Evolutionary conservation across 2,888 invertebrate genomes (phyloP), one percentile per base, ranked within the genome.

Genomic region (Lasius fuliginosus): DNA sequence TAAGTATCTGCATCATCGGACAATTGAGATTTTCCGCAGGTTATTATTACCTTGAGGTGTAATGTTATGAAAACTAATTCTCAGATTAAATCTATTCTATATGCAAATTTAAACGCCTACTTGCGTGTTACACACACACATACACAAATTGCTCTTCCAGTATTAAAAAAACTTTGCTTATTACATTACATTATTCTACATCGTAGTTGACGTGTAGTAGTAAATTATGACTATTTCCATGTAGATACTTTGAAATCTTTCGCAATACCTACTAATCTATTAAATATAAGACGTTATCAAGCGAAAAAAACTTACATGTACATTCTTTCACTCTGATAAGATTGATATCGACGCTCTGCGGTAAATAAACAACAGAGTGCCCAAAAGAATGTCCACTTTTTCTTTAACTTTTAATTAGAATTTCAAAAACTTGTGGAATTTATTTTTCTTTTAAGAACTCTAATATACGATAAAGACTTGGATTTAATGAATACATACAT

Each of bases 41-140:
- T 23, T 15, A 36, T 33, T 33, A 33, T 36, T 60, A 79, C 81
- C 84, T 74, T 36, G 88, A 67, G 62, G 49, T 67, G n/a, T 53
- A 18, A 46, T 49, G 18, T 62, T 79, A 75, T 33, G 60, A 36
- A 79, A 83, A 64, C 65, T 73, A 81, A 84, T 2, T 69, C 81
- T 71, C 23, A 46, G 67, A 77, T 69, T 81, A 77, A 40, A 23
- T 84, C 53, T 12, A 87, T 82, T 83, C 49, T 11, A 33, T 68
- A 83, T 83, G 88, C 60, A 89, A 83, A 87, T 85, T 77, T n/a
- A 68, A 65, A 79, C 86, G 27, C 85, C 87, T 71, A 85, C 89
- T 68, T 42, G 46, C 6, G 11, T n/a, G n/a, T 69, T 60, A 15
- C 11, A 6, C 23, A 65, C 12, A 42, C 12, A 42, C 42, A 42